These are phyloP conservation scores for Hyles euphorbiae DNA, from an alignment of 1,140 invertebrate species.

Conservation along the genomic window DNA sequence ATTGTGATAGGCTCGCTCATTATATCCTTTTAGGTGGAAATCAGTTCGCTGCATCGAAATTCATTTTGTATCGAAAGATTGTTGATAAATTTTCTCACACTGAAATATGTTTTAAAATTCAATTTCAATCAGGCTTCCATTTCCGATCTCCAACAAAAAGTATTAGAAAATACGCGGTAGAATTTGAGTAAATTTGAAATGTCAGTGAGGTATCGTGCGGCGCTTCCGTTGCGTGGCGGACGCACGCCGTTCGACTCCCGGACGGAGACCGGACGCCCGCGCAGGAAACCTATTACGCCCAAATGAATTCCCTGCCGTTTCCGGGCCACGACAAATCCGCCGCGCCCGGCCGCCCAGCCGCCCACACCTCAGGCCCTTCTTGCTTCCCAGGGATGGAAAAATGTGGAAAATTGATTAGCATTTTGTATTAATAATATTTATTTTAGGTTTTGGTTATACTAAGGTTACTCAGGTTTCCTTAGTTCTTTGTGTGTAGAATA, in stretches of 20 bases:
- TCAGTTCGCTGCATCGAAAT: too few relatives aligned
- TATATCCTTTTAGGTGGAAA: too few relatives aligned
- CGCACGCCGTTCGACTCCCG: slow-evolving; percentile 28
- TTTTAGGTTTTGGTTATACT: too few relatives aligned
- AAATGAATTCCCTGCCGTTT: slow-evolving; percentile 73
- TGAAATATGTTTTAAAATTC: too few relatives aligned
- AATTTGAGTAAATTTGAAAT: neutral
- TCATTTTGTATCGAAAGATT: too few relatives aligned
- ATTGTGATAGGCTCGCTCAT: too few relatives aligned
- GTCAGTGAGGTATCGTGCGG: slow-evolving; percentile 24
- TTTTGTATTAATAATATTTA: too few relatives aligned
- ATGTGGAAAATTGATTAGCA: too few relatives aligned
- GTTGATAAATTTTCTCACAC: too few relatives aligned
- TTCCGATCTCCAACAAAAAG: neutral
- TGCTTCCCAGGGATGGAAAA: slow-evolving; percentile 38
- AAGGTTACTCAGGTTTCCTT: too few relatives aligned
- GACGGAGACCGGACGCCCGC: slow-evolving; percentile 46
- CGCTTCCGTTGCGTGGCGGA: slow-evolving; percentile 65
- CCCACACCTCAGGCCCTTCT: slow-evolving; percentile 57
- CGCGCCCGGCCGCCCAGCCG: slow-evolving; percentile 45
- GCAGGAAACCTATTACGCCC: slow-evolving; percentile 73
- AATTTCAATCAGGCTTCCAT: too few relatives aligned
- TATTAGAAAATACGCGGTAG: neutral
- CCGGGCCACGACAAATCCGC: slow-evolving; percentile 67
- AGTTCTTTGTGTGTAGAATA: too few relatives aligned